These are phyloP conservation scores for Morus bassanus DNA, from an alignment of 2,797 vertebrate species.

Conservation along the genomic window DNA sequence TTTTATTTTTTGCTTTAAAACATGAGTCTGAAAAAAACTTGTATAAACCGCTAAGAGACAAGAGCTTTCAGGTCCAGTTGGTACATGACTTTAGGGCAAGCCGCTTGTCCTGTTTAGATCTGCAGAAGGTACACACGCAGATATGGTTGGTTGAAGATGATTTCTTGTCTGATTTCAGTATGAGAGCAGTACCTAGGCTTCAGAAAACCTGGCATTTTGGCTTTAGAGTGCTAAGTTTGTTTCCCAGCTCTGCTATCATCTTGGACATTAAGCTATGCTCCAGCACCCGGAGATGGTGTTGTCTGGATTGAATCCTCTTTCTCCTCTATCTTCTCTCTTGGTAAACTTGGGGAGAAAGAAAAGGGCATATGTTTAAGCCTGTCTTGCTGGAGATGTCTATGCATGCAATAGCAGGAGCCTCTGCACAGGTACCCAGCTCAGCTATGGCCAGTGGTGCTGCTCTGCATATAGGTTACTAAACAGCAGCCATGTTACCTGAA, in stretches of 20 bases:
- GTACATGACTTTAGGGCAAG: neutral
- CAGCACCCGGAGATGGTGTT: accelerated
- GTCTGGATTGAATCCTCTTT: neutral
- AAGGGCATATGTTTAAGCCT: neutral
- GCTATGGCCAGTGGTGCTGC: neutral
- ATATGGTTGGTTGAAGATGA: neutral
- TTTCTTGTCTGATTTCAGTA: neutral
- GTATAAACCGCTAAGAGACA: neutral
- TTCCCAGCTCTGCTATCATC: neutral
- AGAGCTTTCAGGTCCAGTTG: neutral
- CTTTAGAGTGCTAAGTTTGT: neutral
- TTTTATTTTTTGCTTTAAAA: neutral
- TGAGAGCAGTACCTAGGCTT: neutral
- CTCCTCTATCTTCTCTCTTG: neutral
- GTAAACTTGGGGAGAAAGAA: neutral
- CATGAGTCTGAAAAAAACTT: neutral
- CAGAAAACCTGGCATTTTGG: neutral
- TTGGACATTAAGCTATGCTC: neutral
- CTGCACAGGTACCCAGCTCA: neutral
- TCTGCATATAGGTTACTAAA: neutral
- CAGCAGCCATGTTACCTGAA: neutral
- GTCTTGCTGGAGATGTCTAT: neutral
- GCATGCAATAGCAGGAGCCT: neutral
- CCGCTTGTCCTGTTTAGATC: neutral
- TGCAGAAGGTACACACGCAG: neutral